phyloP scores from a whole-genome alignment of 2,797 vertebrate species.

The Hoplostethus atlanticus region DNA sequence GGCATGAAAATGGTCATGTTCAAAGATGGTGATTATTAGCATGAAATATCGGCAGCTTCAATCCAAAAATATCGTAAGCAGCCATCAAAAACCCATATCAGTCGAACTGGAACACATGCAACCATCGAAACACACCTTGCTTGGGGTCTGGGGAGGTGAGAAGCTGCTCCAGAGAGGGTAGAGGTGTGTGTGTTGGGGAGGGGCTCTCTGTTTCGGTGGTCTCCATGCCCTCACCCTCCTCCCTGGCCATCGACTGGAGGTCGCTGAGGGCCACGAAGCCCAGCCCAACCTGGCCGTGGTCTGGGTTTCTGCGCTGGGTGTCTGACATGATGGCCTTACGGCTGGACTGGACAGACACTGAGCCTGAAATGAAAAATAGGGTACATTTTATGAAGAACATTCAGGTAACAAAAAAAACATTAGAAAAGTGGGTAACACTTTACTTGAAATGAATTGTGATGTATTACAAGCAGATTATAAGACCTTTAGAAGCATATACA shows the following conservation, averaged over 20 bases:
- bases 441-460: no score
- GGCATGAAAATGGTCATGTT: no score
- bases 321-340: constrained; percentile 84
- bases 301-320: constrained; percentile 69
- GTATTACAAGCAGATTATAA: no score
- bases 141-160: constrained; percentile 90
- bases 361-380: constrained; percentile 65
- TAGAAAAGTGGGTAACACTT: background rate
- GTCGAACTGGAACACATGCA: background rate
- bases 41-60: no score
- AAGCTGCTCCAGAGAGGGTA: constrained; percentile 93
- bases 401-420: no score
- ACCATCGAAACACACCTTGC: constrained; percentile 69
- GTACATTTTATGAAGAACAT: background rate
- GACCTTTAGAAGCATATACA: no score
- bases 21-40: no score
- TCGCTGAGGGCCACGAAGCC: constrained; percentile 86
- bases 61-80: no score
- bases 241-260: constrained; percentile 89
- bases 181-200: constrained; percentile 83
- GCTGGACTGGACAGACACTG: constrained; percentile 80
- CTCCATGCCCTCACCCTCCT: constrained; percentile 98
- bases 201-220: constrained; percentile 90
- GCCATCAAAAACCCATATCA: no score
- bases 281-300: constrained; percentile 60